Evolutionary conservation across 1,140 invertebrate species (phyloP).

Genomic region (Drosophila mauritiana): DNA sequence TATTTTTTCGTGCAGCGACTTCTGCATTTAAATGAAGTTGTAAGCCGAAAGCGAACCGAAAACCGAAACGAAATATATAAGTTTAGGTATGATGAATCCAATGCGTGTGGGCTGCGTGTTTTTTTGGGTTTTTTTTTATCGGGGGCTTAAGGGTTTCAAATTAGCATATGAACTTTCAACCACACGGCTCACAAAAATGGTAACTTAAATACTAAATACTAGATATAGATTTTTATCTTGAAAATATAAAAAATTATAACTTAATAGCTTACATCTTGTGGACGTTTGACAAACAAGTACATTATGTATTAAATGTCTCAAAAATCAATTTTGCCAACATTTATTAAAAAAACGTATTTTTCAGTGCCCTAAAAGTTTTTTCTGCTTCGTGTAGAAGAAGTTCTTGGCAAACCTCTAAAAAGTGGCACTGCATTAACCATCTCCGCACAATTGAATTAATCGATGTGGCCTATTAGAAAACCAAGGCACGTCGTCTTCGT

Average conservation of each 20-base stretch:
- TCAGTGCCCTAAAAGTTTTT: neutral
- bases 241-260: no score
- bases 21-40: conserved; percentile 75
- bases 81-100: conserved; percentile 33
- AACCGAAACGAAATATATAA: conserved; percentile 44
- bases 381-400: conserved; percentile 4
- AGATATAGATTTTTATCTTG: neutral
- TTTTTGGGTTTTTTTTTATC: conserved; percentile 11
- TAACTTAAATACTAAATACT: no score
- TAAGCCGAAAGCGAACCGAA: conserved; percentile 39
- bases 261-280: no score
- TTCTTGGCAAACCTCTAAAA: conserved; percentile 4
- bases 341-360: no score
- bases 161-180: conserved; percentile 48
- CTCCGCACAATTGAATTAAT: conserved; percentile 47
- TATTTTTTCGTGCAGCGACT: conserved; percentile 14
- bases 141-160: conserved; percentile 21
- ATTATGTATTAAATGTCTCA: no score
- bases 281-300: no score
- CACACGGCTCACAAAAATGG: conserved; percentile 8
- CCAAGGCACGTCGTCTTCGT: conserved; percentile 49
- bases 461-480: conserved; percentile 39
- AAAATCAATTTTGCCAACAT: neutral
- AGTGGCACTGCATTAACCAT: conserved; percentile 38
- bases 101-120: conserved; percentile 31